Evolutionary conservation across 2,888 invertebrate species (phyloP), one percentile per base, ranked within the genome.

Genomic region (Troilus luridus): DNA sequence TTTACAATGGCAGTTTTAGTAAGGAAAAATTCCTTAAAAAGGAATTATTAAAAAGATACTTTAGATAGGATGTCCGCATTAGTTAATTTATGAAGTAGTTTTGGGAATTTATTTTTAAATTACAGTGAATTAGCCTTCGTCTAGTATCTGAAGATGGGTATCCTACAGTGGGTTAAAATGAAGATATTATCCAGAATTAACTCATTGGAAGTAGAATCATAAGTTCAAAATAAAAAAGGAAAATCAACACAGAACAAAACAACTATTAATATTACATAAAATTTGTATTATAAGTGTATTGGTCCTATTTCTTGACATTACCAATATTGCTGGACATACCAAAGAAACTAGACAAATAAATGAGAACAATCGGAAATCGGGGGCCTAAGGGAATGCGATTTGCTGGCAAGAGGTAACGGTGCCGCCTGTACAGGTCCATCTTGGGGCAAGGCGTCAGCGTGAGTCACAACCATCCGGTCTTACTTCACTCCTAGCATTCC

Each of bases 381-480:
- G 6, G 72, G 41, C 72, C 27, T 41, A n/a, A 56, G 85, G 14
- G 85, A 85, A 85, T 85, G 85, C 56, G 85, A 85, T 56, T 58
- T 21, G 56, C 85, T 58, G 85, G 85, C 56, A 85, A 56, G 85
- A 85, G 56, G 85, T 85, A 85, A 85, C 85, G 85, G 85, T 85
- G 85, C 72, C 85, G 85, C 85, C 85, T 64, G 64, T 54, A 89
- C 62, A 89, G 89, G 24, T 64, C 89, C 89, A 89, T 89, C 41
- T 89, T 89, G 89, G 89, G 89, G 64, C 62, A 89, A 89, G 89
- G 62, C 64, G 54, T 62, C 89, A 54, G 64, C 64, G 64, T 89
- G 89, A 89, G 89, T 89, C 89, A 89, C 62, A 64, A 21, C 89
- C 88, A 60, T 88, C 62, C 88, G 60, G 88, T 88, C 62, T 62